These are phyloP conservation scores for Mizuhopecten yessoensis DNA, from an alignment of 1,140 invertebrate genomes.

Conservation along the genomic window DNA sequence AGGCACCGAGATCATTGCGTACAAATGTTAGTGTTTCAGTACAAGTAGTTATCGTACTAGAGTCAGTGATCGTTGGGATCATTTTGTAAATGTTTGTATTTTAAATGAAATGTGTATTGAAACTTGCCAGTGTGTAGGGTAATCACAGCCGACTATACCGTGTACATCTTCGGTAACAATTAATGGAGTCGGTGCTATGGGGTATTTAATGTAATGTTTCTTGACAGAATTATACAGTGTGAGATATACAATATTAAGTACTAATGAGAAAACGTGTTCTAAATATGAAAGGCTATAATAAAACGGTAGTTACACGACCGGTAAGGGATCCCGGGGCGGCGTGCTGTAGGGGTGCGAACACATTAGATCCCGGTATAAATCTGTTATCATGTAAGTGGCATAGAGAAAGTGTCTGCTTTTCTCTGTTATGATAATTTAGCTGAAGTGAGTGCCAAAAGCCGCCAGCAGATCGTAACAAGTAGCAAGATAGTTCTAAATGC, in stretches of 20 bases:
- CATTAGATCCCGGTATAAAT: not conserved
- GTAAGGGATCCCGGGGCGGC: not conserved
- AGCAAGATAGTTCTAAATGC: conserved; percentile 21
- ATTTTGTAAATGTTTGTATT: conserved; percentile 27
- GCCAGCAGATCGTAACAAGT: not conserved
- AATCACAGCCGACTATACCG: not conserved
- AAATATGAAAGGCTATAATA: conserved; percentile 25
- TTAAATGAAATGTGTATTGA: not conserved
- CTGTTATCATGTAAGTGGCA: not conserved
- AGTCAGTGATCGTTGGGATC: not conserved
- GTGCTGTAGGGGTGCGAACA: conserved; percentile 5
- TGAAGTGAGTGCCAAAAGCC: conserved; percentile 23
- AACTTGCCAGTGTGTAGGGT: not conserved
- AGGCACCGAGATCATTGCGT: not conserved
- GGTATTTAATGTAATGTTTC: not conserved
- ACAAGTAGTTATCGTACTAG: not conserved
- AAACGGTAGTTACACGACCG: not conserved
- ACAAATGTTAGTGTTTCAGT: not conserved
- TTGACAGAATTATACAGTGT: conserved; percentile 11
- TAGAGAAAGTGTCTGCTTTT: conserved; percentile 7
- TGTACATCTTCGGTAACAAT: not conserved
- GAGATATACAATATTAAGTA: conserved; percentile 21
- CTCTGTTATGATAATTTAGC: conserved; percentile 34
- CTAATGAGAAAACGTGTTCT: conserved; percentile 29
- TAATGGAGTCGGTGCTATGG: no score